Evolutionary conservation across 2,888 invertebrate genomes (phyloP).

Genomic region (Aricia artaxerxes): DNA sequence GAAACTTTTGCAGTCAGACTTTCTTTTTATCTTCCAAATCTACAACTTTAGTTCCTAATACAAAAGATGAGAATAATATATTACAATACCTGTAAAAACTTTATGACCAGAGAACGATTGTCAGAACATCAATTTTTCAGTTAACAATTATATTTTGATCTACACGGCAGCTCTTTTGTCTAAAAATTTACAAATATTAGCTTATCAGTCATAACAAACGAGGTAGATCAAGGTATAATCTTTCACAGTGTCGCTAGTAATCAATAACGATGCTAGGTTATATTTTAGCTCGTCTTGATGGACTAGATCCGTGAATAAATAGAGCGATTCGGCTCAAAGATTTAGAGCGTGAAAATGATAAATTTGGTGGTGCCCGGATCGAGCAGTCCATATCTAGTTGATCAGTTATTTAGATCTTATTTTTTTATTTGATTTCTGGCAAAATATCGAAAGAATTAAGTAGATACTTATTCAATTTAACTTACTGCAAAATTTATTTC

Average conservation of each 20-base stretch:
- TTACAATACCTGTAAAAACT: background rate
- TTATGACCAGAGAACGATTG: background rate
- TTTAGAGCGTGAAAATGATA: slow-evolving; percentile 12
- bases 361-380: background rate
- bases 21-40: too few relatives aligned
- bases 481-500: too few relatives aligned
- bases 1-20: background rate
- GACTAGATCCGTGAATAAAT: slow-evolving; percentile 20
- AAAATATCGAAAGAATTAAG: too few relatives aligned
- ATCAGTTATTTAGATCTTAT: background rate
- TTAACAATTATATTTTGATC: too few relatives aligned
- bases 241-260: slow-evolving; percentile 1
- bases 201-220: background rate
- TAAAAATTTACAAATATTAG: background rate
- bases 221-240: background rate
- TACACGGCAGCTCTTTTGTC: background rate
- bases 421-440: background rate
- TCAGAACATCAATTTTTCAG: background rate
- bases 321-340: slow-evolving; percentile 23
- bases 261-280: slow-evolving; percentile 23
- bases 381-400: background rate
- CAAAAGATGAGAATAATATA: too few relatives aligned
- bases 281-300: slow-evolving; percentile 5
- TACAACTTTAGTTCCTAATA: too few relatives aligned
- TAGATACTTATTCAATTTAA: too few relatives aligned